Evolutionary conservation across 1,140 invertebrate species (phyloP).

Genomic region (Andricus grossulariae): DNA sequence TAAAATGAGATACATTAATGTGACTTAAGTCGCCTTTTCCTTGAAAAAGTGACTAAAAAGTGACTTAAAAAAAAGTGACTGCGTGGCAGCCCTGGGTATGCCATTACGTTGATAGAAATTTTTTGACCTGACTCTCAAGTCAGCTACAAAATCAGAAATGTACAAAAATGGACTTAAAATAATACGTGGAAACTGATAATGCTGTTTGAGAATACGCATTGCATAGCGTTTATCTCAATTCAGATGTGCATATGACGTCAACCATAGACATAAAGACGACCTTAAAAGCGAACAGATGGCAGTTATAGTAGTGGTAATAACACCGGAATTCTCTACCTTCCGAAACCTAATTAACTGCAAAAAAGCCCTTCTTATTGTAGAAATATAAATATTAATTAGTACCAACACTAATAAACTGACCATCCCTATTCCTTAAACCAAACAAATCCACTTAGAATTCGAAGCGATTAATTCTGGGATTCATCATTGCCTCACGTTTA

Average conservation of each 20-base stretch:
- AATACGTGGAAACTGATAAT: conserved; percentile 20
- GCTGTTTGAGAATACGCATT: conserved; percentile 11
- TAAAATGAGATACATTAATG: too few species aligned
- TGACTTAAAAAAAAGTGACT: too few species aligned
- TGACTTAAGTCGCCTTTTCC: too few species aligned
- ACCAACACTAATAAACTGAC: too few species aligned
- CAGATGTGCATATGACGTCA: conserved; percentile 63
- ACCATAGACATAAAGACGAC: conserved; percentile 51
- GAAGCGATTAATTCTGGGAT: not conserved
- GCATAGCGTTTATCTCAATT: conserved; percentile 55
- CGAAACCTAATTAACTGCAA: conserved; percentile 47
- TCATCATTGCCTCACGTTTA: not conserved
- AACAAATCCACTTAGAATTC: conserved; percentile 1
- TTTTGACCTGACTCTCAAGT: conserved; percentile 22
- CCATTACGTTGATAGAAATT: conserved; percentile 1
- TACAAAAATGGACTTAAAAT: not conserved
- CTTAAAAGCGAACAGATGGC: conserved; percentile 68
- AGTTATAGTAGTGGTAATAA: conserved; percentile 57
- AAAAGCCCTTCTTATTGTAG: conserved; percentile 46
- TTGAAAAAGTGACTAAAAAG: too few species aligned
- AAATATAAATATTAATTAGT: conserved; percentile 25
- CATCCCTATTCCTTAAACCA: conserved; percentile 12
- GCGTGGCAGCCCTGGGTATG: too few species aligned
- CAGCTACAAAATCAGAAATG: not conserved
- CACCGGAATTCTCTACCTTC: conserved; percentile 5